phyloP scores from a whole-genome alignment of 2,888 invertebrate genomes.

The Tachina fera region DNA sequence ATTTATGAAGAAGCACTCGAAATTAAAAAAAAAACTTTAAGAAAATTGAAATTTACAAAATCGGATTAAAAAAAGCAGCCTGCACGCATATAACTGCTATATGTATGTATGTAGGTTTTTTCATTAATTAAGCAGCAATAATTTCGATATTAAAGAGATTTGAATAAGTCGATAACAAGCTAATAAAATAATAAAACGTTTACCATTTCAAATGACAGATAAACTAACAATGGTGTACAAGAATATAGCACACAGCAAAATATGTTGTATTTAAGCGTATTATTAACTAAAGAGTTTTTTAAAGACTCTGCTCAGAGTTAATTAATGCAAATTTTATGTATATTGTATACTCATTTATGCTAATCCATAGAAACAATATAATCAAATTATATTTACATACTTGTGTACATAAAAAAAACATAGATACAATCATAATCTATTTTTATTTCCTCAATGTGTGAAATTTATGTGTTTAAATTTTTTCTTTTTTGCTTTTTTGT shows the following conservation, averaged over 20 bases:
- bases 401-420: not conserved
- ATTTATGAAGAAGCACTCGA: too few species aligned
- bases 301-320: conserved; percentile 6
- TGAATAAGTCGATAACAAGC: conserved; percentile 25
- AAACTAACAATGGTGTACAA: conserved; percentile 20
- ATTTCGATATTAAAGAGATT: conserved; percentile 12
- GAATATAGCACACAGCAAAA: conserved; percentile 14
- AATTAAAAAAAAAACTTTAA: too few species aligned
- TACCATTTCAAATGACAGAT: conserved; percentile 36
- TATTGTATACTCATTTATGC: not conserved
- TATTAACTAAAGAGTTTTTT: not conserved
- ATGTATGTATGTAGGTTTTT: not conserved
- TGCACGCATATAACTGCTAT: too few species aligned
- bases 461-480: conserved; percentile 57
- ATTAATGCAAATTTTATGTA: conserved; percentile 20
- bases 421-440: conserved; percentile 48
- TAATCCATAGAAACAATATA: conserved; percentile 1
- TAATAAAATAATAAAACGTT: conserved; percentile 36
- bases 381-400: not conserved
- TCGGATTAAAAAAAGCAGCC: not conserved
- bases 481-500: not conserved
- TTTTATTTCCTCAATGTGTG: conserved; percentile 71
- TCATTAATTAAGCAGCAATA: conserved; percentile 15
- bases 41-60: not conserved
- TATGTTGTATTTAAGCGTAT: not conserved